Conservation (phyloP, 2,797 vertebrate species). For the Galago senegalensis region DNA sequence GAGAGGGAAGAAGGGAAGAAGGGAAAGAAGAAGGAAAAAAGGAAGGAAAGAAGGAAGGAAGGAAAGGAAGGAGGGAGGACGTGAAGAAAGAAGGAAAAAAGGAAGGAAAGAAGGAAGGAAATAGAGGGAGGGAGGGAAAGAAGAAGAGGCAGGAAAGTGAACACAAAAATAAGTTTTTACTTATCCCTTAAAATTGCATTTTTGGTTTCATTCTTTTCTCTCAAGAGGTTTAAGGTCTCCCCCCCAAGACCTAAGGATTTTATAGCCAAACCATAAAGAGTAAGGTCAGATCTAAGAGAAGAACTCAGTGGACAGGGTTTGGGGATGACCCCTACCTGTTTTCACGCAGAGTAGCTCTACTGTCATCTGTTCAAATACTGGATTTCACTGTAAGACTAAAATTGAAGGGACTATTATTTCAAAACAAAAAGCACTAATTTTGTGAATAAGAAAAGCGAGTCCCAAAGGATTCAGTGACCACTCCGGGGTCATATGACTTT, state of each 20-base stretch:
- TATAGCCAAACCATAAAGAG: neutral
- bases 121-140: neutral
- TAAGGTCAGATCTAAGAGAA: neutral
- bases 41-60: too few relatives aligned
- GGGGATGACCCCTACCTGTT: neutral
- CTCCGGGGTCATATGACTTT: neutral
- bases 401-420: neutral
- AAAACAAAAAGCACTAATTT: neutral
- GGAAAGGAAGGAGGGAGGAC: too few relatives aligned
- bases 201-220: neutral
- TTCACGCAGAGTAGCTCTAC: neutral
- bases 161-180: slow-evolving; percentile 10
- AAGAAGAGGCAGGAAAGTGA: neutral
- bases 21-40: neutral
- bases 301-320: neutral
- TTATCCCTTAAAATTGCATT: neutral
- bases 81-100: neutral
- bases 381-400: neutral
- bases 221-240: neutral
- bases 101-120: neutral
- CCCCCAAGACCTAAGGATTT: neutral
- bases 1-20: too few relatives aligned
- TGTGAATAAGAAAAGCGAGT: slow-evolving; percentile 15
- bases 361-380: slow-evolving; percentile 17
- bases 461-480: neutral